Evolutionary conservation across 1,140 invertebrate species (phyloP), one percentile per base, ranked within the genome.

Genomic region (Hermetia illucens): DNA sequence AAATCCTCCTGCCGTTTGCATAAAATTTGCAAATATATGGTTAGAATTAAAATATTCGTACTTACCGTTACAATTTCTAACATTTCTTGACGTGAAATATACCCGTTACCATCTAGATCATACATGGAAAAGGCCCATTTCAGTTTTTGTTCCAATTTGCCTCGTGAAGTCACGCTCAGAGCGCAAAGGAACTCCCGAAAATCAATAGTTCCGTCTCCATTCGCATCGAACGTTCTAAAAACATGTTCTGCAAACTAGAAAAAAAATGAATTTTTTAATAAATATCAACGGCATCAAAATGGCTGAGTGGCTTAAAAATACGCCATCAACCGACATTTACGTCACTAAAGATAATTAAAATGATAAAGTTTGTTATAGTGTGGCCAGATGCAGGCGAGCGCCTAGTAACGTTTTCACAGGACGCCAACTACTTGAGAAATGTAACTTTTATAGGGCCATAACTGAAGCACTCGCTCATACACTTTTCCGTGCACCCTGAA

Each of bases 71-170:
- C 89, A 55, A 94, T 94, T 74, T 93, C 89, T 30, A 94, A 70
- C 90, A 94, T 94, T 69, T 94, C 89, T 58, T 92, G 86, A 43
- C 88, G 68, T 31, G 88, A 93, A 61, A 94, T 94, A 63, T 87
- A 93, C 9, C 88, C 89, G 55, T 93, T 92, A 38, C 87, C 88
- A 64, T 94, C 89, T 36, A 93, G 71, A 62, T 93, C 90, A 63
- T 93, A 94, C 88, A 94, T 94, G 44, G 82, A 88, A 70, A 97
- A 98, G 30, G 93, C 92, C 91, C 92, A 97, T 65, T 90, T 88
- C 17, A 98, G 70, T 65, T 98, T 97, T 64, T 96, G 90, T 59
- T 98, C 92, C 47, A 97, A 70, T 66, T 94, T 94, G 32, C 92
- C 93, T 40, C 90, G 74, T 12, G 90, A 94, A 24, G 91, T 95